phyloP scores from a whole-genome alignment of 2,113 vertebrate species.

The Sinocyclocheilus rhinocerous region DNA sequence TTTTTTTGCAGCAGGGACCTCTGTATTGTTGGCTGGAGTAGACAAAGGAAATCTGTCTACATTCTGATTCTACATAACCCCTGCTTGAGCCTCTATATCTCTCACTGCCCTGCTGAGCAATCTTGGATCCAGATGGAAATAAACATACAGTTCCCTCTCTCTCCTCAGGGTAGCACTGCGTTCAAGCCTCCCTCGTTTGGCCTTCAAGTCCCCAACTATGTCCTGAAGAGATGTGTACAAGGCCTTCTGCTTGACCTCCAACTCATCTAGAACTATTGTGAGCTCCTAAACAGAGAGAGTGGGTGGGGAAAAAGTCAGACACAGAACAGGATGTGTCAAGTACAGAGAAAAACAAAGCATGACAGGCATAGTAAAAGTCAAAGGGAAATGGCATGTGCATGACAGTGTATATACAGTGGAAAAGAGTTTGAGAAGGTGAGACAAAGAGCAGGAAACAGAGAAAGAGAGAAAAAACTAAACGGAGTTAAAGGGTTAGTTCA shows the following conservation, averaged over 20 bases:
- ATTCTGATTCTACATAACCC: slow-evolving; percentile 56
- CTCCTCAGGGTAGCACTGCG: slow-evolving; percentile 75
- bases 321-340: not conserved
- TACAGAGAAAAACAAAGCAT: too few species aligned
- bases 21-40: not conserved
- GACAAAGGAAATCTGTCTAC: not conserved
- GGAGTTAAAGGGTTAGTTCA: too few species aligned
- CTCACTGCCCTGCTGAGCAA: slow-evolving; percentile 81
- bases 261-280: slow-evolving; percentile 73
- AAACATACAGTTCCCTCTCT: slow-evolving; percentile 87
- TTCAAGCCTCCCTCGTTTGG: slow-evolving; percentile 81
- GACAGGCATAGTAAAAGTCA: too few species aligned
- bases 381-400: too few species aligned
- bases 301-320: not conserved
- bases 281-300: slow-evolving; percentile 78
- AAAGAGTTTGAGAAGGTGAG: too few species aligned
- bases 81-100: slow-evolving; percentile 77
- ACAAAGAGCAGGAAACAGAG: too few species aligned
- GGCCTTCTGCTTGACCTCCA: slow-evolving; percentile 78
- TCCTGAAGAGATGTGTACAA: slow-evolving; percentile 80
- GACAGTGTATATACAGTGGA: too few species aligned
- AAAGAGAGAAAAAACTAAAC: too few species aligned
- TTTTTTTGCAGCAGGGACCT: not conserved
- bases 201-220: slow-evolving; percentile 81
- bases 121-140: slow-evolving; percentile 83